phyloP scores from a whole-genome alignment of 2,888 invertebrate genomes.

The Apoderus coryli region DNA sequence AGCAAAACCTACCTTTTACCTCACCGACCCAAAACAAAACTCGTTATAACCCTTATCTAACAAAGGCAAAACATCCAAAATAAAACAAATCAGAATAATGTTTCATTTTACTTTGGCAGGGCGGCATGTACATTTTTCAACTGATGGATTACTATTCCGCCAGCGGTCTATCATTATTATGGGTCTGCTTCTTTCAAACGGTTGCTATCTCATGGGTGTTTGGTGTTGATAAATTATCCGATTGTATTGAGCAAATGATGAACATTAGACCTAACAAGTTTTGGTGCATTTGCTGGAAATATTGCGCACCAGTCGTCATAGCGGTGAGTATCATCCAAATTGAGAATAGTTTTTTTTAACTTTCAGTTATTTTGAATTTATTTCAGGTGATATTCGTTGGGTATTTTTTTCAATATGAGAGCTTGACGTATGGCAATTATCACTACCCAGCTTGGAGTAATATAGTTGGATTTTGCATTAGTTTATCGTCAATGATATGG shows the following conservation, averaged over 20 bases:
- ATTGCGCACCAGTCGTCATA: constrained; percentile 43
- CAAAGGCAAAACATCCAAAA: too few species aligned
- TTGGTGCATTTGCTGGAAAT: constrained; percentile 45
- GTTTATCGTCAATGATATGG: constrained; percentile 50
- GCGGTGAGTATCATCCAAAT: constrained; percentile 35
- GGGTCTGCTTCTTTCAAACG: constrained; percentile 48
- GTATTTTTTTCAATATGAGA: constrained; percentile 42
- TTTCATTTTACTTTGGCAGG: too few species aligned
- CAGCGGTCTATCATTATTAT: constrained; percentile 42
- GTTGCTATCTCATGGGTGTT: constrained; percentile 45
- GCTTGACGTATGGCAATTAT: constrained; percentile 42
- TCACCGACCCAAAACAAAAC: too few species aligned
- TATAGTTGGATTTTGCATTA: constrained; percentile 42
- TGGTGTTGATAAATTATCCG: constrained; percentile 41
- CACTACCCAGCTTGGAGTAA: constrained; percentile 48
- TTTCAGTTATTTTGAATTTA: constrained; percentile 6
- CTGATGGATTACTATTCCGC: constrained; percentile 62
- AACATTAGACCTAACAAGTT: constrained; percentile 38
- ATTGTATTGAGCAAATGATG: constrained; percentile 49
- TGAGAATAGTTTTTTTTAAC: constrained; percentile 1
- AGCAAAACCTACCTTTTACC: too few species aligned
- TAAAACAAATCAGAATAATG: too few species aligned
- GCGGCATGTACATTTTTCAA: constrained; percentile 85
- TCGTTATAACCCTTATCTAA: too few species aligned
- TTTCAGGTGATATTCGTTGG: constrained; percentile 46